Conservation (phyloP, 2,113 vertebrate species). For the zebrafish (Danio rerio) region GRCz12tu NC_133186.1:39786501-39787000, state of each 20-base stretch:
- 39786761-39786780: conserved; percentile 98
- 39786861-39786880: conserved; percentile 94
- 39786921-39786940: conserved; percentile 84
- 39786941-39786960: conserved; percentile 89
- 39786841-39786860: conserved; percentile 86
- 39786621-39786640: conserved; percentile 45
- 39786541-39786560: conserved; percentile 54
- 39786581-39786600: conserved; percentile 55
- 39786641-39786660: conserved; percentile 74
- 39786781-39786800: conserved; percentile 98
- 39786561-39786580: conserved; percentile 51
- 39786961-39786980: conserved; percentile 90
- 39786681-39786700: conserved; percentile 97
- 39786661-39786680: conserved; percentile 99
- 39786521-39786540: conserved; percentile 64
- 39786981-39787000: conserved; percentile 82
- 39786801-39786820: conserved; percentile 90
- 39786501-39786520: conserved; percentile 69
- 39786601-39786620: conserved; percentile 72
- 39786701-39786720: conserved; percentile 96
- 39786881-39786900: conserved; percentile 92
- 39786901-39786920: conserved; percentile 83
- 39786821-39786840: conserved; percentile 79
- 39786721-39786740: conserved; percentile 94
- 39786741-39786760: conserved; percentile 92